These are phyloP conservation scores for Antheraea yamamai DNA, from an alignment of 2,888 invertebrate species.

Conservation along the genomic window DNA sequence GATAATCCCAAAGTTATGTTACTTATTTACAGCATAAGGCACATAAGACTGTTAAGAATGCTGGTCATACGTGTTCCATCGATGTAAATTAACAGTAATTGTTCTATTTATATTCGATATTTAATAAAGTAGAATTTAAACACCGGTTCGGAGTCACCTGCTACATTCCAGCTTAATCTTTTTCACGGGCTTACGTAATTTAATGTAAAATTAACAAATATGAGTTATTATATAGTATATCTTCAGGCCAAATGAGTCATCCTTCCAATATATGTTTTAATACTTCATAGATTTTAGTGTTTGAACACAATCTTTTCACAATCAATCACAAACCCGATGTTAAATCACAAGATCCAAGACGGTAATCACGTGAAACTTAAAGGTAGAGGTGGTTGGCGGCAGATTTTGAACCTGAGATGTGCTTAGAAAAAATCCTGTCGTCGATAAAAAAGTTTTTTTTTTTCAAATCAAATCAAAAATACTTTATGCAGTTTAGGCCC, in stretches of 20 bases:
- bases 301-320: too few relatives aligned
- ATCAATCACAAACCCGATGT: too few relatives aligned
- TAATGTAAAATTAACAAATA: constrained; percentile 1
- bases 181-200: neutral
- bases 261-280: neutral
- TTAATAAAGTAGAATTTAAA: constrained; percentile 1
- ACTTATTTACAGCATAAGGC: neutral
- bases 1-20: constrained; percentile 15
- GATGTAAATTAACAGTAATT: constrained; percentile 5
- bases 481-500: too few relatives aligned
- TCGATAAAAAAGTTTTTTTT: too few relatives aligned
- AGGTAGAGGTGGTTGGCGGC: too few relatives aligned
- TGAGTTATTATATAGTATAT: neutral
- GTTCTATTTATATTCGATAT: constrained; percentile 9
- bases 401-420: too few relatives aligned
- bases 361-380: too few relatives aligned
- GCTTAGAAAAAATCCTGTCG: too few relatives aligned
- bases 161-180: constrained; percentile 3
- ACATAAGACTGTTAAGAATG: constrained; percentile 10
- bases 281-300: too few relatives aligned
- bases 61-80: neutral
- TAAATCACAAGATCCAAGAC: too few relatives aligned
- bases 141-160: neutral
- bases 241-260: neutral
- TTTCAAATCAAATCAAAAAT: too few relatives aligned